Percentiles rank a stretch among this genome's conserved stretches.
phyloP scores from a whole-genome alignment of 2,797 vertebrate species.

The Malacoctenus gilli region DNA sequence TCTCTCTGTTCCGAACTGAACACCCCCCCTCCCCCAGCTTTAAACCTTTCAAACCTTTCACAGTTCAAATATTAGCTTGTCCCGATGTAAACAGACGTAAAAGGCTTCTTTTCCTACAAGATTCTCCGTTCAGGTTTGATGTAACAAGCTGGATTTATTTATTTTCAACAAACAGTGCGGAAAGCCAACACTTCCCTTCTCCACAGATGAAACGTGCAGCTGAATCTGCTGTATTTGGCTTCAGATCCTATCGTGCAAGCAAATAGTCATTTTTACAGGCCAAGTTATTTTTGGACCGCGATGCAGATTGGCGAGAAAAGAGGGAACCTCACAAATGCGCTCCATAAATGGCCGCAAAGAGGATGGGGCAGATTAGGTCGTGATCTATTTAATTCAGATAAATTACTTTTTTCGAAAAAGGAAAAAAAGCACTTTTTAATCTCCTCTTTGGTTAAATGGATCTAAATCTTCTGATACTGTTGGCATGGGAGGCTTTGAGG shows the following conservation, averaged over 20 bases:
- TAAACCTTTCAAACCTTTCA: no score
- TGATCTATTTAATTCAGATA: constrained; percentile 66
- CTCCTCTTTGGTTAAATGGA: constrained; percentile 61
- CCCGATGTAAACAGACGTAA: no score
- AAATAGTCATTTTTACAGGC: constrained; percentile 27
- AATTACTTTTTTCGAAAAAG: constrained; percentile 67
- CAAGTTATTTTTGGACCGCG: constrained; percentile 47
- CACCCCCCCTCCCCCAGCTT: no score
- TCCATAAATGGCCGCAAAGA: constrained; percentile 55
- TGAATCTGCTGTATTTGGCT: constrained; percentile 4
- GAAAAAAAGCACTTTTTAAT: constrained; percentile 59
- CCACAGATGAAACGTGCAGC: constrained; percentile 11
- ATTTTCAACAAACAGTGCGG: not conserved
- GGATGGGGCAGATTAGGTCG: constrained; percentile 63
- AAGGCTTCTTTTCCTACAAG: no score
- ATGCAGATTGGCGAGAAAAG: constrained; percentile 38
- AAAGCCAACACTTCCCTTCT: not conserved
- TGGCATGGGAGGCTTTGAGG: constrained; percentile 27
- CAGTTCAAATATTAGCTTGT: no score
- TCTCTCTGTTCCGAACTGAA: no score
- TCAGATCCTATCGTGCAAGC: constrained; percentile 14
- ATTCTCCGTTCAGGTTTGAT: no score
- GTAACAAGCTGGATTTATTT: no score
- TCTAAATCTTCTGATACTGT: constrained; percentile 58
- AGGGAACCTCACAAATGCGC: constrained; percentile 34